These are phyloP conservation scores for Bothrops alternatus DNA, from an alignment of 2,797 vertebrate genomes.

Conservation along the genomic window DNA sequence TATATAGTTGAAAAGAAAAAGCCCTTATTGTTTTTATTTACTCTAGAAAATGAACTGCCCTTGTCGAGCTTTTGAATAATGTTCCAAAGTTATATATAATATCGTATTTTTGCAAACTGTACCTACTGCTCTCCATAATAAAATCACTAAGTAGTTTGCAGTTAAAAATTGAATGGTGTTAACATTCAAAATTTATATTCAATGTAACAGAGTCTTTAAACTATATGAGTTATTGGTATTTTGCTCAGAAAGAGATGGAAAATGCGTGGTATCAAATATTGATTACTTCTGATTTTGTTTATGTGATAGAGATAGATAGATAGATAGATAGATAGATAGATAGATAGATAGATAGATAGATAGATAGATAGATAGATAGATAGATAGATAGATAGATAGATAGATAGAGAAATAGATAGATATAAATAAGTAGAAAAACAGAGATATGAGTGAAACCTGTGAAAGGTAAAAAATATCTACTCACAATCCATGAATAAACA, in stretches of 20 bases:
- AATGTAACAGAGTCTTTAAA: neutral
- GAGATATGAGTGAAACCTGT: neutral
- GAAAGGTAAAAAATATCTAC: neutral
- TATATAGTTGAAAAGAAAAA: neutral
- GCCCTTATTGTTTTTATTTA: neutral
- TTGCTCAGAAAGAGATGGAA: neutral
- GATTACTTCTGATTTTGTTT: neutral
- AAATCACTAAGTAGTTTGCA: neutral
- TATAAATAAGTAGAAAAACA: neutral
- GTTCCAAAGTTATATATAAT: neutral
- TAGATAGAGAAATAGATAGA: neutral
- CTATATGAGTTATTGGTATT: neutral
- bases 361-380: no score
- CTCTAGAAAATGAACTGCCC: neutral
- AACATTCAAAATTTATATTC: neutral
- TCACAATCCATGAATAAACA: neutral
- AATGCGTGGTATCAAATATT: neutral
- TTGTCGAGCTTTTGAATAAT: neutral
- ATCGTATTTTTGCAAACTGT: neutral
- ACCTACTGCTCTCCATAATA: neutral
- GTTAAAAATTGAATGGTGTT: neutral
- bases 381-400: no score
- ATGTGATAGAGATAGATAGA: neutral
- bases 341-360: no score
- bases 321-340: neutral